Evolutionary conservation across 2,797 vertebrate species (phyloP).

Genomic region (Oreochromis mossambicus): DNA sequence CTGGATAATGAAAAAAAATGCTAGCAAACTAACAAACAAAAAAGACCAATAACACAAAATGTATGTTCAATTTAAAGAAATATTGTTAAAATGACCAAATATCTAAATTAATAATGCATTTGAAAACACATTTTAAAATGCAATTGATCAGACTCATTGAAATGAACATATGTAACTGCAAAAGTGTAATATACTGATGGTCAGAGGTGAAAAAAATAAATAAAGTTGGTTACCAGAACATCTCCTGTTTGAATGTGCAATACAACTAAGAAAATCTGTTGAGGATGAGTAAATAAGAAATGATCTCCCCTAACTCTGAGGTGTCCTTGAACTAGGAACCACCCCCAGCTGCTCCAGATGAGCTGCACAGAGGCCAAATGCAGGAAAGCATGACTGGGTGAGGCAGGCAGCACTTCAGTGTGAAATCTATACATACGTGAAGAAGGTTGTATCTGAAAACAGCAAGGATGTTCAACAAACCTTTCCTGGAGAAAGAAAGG

Average conservation of each 20-base stretch:
- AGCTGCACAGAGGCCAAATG: slow-evolving; percentile 47
- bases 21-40: not conserved
- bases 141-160: not conserved
- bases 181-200: not conserved
- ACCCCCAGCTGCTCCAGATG: slow-evolving; percentile 50
- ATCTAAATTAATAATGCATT: slow-evolving; percentile 20
- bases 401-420: slow-evolving; percentile 35
- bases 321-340: slow-evolving; percentile 61
- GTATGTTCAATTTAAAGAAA: not conserved
- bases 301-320: slow-evolving; percentile 17
- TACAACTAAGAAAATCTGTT: slow-evolving; percentile 19
- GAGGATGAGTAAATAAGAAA: slow-evolving; percentile 37
- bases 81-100: not conserved
- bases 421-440: slow-evolving; percentile 49
- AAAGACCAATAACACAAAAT: not conserved
- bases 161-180: not conserved
- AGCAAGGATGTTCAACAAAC: slow-evolving; percentile 15
- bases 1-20: not conserved
- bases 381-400: slow-evolving; percentile 26
- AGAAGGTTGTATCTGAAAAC: slow-evolving; percentile 16
- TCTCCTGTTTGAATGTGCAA: slow-evolving; percentile 11
- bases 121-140: slow-evolving; percentile 28
- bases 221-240: not conserved
- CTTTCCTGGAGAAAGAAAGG: slow-evolving; percentile 15
- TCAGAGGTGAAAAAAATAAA: not conserved